Percentiles rank a stretch among this genome's conserved stretches.
Evolutionary conservation across 2,888 invertebrate species (phyloP).

Genomic region (Harpalus rubripes): DNA sequence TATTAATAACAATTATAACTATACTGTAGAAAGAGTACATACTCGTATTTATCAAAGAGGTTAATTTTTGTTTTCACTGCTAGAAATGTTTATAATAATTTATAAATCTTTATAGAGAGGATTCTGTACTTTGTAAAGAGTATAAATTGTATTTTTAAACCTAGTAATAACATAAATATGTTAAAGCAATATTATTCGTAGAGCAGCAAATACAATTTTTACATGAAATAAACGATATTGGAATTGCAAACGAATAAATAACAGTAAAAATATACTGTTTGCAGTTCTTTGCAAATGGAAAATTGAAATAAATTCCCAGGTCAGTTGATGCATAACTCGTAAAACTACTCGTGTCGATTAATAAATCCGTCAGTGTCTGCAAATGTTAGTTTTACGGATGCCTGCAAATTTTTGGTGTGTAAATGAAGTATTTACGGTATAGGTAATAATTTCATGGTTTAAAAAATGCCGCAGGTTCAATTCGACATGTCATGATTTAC

Average conservation of each 20-base stretch:
- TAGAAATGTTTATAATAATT: too few relatives aligned
- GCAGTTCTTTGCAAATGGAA: not conserved
- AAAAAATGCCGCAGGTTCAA: constrained; percentile 39
- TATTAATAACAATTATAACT: too few relatives aligned
- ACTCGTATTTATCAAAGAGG: too few relatives aligned
- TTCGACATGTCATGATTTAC: constrained; percentile 39
- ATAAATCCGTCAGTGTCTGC: constrained; percentile 33
- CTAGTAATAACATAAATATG: too few relatives aligned
- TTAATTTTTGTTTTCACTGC: too few relatives aligned
- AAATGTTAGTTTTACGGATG: constrained; percentile 31
- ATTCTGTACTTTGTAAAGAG: too few relatives aligned
- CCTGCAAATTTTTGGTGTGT: constrained; percentile 7
- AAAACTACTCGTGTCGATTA: constrained; percentile 14
- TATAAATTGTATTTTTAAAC: too few relatives aligned
- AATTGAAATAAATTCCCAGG: not conserved
- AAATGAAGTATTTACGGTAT: constrained; percentile 18
- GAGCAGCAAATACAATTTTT: not conserved
- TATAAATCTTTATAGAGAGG: too few relatives aligned
- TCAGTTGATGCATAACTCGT: not conserved
- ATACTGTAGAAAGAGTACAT: too few relatives aligned
- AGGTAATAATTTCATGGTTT: constrained; percentile 45
- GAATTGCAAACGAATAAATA: not conserved
- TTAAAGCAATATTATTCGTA: too few relatives aligned
- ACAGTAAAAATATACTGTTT: not conserved
- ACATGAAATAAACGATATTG: not conserved